Conservation (phyloP, 2,113 vertebrate species). For the Poeciliopsis occidentalis region DNA sequence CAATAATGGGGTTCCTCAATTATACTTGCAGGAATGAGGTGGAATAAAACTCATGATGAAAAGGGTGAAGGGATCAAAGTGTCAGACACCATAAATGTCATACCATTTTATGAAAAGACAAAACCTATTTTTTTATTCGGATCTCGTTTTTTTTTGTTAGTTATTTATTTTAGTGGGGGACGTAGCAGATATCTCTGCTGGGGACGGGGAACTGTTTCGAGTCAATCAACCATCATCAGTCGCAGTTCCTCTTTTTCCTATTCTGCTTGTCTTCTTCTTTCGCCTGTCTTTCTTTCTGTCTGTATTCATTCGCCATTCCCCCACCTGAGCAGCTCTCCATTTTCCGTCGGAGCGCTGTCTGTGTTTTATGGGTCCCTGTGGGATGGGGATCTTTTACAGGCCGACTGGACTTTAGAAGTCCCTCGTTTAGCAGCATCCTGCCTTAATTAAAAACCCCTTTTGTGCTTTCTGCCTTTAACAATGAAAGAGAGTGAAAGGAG, state of each 20-base stretch:
- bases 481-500: slow-evolving; percentile 60
- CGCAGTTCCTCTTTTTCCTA: slow-evolving; percentile 66
- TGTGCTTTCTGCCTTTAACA: slow-evolving; percentile 78
- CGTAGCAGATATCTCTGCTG: background rate
- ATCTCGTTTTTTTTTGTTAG: no score
- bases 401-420: slow-evolving; percentile 78
- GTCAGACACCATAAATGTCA: slow-evolving; percentile 51
- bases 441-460: slow-evolving; percentile 81
- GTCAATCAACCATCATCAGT: slow-evolving; percentile 16
- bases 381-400: slow-evolving; percentile 78
- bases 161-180: background rate
- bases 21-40: slow-evolving; percentile 76
- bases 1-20: slow-evolving; percentile 93
- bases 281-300: slow-evolving; percentile 50
- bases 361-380: slow-evolving; percentile 76
- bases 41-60: slow-evolving; percentile 32
- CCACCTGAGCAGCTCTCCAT: slow-evolving; percentile 41
- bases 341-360: slow-evolving; percentile 64
- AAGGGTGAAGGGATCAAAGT: slow-evolving; percentile 24
- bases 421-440: slow-evolving; percentile 79
- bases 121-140: no score
- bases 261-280: slow-evolving; percentile 21
- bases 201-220: background rate
- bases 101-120: slow-evolving; percentile 33
- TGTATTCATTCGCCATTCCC: slow-evolving; percentile 34